These are phyloP conservation scores for Trypoxylus dichotomus DNA, from an alignment of 1,140 invertebrate species.

Conservation along the genomic window DNA sequence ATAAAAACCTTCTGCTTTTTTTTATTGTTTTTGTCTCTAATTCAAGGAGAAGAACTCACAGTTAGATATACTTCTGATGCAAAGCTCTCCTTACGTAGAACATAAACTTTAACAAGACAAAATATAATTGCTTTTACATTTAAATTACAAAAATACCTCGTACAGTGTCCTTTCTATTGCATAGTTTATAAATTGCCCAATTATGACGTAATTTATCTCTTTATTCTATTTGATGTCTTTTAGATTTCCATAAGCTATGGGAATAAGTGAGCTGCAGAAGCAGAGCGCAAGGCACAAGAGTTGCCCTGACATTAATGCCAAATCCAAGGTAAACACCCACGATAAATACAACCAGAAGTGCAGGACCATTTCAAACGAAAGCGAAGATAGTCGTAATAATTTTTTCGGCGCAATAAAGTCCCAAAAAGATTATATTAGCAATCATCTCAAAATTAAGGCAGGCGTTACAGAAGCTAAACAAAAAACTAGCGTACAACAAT, in stretches of 20 bases:
- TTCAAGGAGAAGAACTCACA: too few species aligned
- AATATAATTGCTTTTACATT: not conserved
- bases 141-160: not conserved
- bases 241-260: constrained; percentile 20
- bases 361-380: constrained; percentile 40
- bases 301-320: not conserved
- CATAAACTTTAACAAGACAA: too few species aligned
- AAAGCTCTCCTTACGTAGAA: too few species aligned
- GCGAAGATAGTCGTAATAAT: not conserved
- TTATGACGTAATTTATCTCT: too few species aligned
- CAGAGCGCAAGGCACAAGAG: not conserved
- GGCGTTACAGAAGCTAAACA: not conserved
- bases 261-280: not conserved
- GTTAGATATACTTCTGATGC: too few species aligned
- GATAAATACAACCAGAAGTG: constrained; percentile 44
- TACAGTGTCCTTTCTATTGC: too few species aligned
- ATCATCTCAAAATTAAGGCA: constrained; percentile 61
- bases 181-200: not conserved
- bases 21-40: too few species aligned
- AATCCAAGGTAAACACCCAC: constrained; percentile 26
- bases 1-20: too few species aligned
- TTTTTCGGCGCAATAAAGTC: not conserved
- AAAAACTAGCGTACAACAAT: not conserved
- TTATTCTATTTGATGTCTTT: not conserved
- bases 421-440: constrained; percentile 57